Evolutionary conservation across 2,888 invertebrate genomes (phyloP).

Genomic region (Nebria brevicollis): DNA sequence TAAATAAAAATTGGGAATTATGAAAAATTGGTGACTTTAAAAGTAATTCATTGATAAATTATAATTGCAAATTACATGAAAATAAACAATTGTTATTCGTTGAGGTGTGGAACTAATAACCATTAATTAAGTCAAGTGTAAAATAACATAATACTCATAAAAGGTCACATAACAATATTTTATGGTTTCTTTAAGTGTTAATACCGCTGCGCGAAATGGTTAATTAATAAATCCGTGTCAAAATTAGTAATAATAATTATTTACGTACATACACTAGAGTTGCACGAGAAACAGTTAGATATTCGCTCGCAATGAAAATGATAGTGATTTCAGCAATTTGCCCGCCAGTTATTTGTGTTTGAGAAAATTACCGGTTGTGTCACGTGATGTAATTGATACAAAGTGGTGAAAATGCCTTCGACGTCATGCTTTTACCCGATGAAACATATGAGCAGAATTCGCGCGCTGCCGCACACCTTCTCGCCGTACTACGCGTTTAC

Average conservation of each 20-base stretch:
- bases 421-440: slow-evolving; percentile 77
- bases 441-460: slow-evolving; percentile 78
- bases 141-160: slow-evolving; percentile 5
- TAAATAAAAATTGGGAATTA: not conserved
- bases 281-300: not conserved
- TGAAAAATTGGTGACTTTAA: not conserved
- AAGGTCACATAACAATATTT: not conserved
- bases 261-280: not conserved
- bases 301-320: not conserved
- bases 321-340: not conserved
- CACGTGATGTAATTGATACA: not conserved
- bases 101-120: not conserved
- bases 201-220: not conserved
- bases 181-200: slow-evolving; percentile 31
- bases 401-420: slow-evolving; percentile 56
- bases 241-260: not conserved
- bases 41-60: not conserved
- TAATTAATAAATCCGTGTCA: not conserved
- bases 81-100: not conserved
- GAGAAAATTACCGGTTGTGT: not conserved
- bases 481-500: slow-evolving; percentile 67
- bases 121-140: not conserved
- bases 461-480: slow-evolving; percentile 59
- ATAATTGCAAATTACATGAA: not conserved
- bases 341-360: not conserved